phyloP scores from a whole-genome alignment of 2,888 invertebrate species.

The Tenthredo mesomela region DNA sequence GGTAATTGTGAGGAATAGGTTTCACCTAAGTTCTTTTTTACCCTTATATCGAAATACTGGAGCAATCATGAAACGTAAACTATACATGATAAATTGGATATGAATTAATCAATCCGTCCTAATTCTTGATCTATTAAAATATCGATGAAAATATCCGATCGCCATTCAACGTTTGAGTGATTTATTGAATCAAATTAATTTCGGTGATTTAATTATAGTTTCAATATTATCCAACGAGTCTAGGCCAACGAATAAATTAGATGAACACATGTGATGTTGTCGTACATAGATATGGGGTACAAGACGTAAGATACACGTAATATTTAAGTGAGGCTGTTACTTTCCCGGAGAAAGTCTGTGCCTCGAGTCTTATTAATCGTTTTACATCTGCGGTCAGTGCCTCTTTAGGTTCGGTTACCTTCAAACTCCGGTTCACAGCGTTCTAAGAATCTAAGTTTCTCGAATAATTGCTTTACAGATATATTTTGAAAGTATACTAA shows the following conservation, averaged over 20 bases:
- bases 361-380: constrained; percentile 42
- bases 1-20: not conserved
- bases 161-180: not conserved
- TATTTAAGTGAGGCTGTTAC: constrained; percentile 43
- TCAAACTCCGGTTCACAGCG: constrained; percentile 26
- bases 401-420: constrained; percentile 41
- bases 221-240: not conserved
- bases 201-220: not conserved
- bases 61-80: not conserved
- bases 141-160: not conserved
- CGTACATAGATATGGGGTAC: not conserved
- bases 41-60: not conserved
- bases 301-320: constrained; percentile 35
- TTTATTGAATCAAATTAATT: not conserved
- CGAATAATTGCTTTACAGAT: not conserved
- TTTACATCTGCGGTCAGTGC: constrained; percentile 47
- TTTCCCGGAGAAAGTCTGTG: constrained; percentile 53
- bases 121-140: not conserved
- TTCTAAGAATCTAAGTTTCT: constrained; percentile 23
- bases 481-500: constrained; percentile 1
- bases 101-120: not conserved
- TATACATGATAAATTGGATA: not conserved
- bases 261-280: constrained; percentile 7
- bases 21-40: not conserved
- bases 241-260: not conserved